Evolutionary conservation across 1,140 invertebrate species (phyloP), one percentile per base, ranked within the genome.

Genomic region (Hormaphis cornu): DNA sequence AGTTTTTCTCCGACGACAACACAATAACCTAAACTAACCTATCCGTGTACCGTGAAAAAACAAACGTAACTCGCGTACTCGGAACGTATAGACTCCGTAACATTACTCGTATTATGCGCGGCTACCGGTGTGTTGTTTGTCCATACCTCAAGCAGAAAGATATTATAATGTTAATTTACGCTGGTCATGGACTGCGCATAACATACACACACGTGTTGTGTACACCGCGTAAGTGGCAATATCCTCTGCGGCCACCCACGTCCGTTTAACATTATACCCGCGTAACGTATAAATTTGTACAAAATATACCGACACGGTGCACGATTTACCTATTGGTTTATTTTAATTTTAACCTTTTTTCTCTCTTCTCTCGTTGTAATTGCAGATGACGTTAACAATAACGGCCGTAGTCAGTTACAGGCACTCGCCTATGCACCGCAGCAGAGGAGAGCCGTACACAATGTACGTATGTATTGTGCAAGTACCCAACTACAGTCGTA

Each of bases 41-140:
- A n/a, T n/a, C n/a, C n/a, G n/a, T n/a, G n/a, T n/a, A n/a, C n/a
- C n/a, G n/a, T n/a, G n/a, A n/a, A n/a, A n/a, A n/a, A n/a, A n/a
- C n/a, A n/a, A n/a, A n/a, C n/a, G n/a, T n/a, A n/a, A n/a, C 14
- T 6, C 30, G 30, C 30, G 9, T 33, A 33, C 9, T 33, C 9
- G n/a, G 40, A 4, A n/a, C n/a, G 14, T 42, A 12, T 42, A n/a
- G 2, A n/a, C 6, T 12, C 10, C 35, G 35, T 35, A 24, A 40
- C n/a, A 24, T 2, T 20, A 16, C 22, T 56, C 37, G 24, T 24
- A 33, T n/a, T 54, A 54, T 35, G 52, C 83, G 73, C 87, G 86
- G 69, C 87, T 97, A n/a, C n/a, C 33, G 5, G 28, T 24, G 22
- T 30, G n/a, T n/a, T n/a, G n/a, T 44, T 33, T 30, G 26, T 33